Evolutionary conservation across 2,113 vertebrate genomes (phyloP).

Genomic region (Dromiciops gliroides): DNA sequence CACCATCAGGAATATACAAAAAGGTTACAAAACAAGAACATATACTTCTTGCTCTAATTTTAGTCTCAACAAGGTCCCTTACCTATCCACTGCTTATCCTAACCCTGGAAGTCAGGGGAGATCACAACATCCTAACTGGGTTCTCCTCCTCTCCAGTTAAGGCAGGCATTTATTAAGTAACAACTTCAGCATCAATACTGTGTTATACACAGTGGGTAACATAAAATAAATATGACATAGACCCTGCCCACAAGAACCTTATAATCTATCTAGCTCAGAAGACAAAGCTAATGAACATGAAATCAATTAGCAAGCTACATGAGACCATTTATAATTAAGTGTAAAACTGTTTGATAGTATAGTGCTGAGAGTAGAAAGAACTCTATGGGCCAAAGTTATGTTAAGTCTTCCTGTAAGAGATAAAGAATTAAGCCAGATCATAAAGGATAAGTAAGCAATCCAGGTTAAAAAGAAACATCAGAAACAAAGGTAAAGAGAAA

Average conservation of each 20-base stretch:
- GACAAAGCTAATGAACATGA: background rate
- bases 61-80: too few species aligned
- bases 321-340: background rate
- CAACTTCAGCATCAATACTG: background rate
- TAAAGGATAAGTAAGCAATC: background rate
- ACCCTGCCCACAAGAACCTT: background rate
- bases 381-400: background rate
- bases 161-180: background rate
- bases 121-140: background rate
- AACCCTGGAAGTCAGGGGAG: background rate
- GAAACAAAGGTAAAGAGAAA: background rate
- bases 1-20: background rate
- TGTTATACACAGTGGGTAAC: background rate
- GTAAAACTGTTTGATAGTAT: background rate
- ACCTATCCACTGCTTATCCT: too few species aligned
- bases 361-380: background rate
- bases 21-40: too few species aligned
- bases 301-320: background rate
- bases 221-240: background rate
- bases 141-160: background rate
- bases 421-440: background rate
- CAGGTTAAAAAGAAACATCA: background rate
- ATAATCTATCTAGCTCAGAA: background rate
- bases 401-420: background rate
- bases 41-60: too few species aligned